Evolutionary conservation across 2,797 vertebrate genomes (phyloP), one percentile per base, ranked within the genome.

Genomic region (Aplochiton taeniatus): DNA sequence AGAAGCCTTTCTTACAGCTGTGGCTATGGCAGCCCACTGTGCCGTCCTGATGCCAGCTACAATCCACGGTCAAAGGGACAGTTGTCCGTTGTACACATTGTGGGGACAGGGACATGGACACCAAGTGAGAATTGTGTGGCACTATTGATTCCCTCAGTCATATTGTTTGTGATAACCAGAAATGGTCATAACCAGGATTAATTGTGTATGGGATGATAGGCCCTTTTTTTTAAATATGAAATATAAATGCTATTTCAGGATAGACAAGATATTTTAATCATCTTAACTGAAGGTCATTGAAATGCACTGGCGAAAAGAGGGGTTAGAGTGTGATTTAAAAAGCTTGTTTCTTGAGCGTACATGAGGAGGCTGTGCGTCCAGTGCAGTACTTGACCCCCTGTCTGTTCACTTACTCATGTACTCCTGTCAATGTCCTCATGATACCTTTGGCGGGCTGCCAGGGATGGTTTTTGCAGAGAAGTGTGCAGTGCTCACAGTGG

Each of bases 21-120:
- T 98, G 94, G 85, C 97, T 98, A 74, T 95, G 89, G 14, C 87
- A 93, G 0, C 97, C 97, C 53, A 94, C 94, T 0, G 97, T 98
- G 94, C 51, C 92, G 93, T 17, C 95, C 93, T 0, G 94, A 94
- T 0, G 87, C 91, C 9, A 93, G 74, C 97, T 96, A 99, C 0
- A 85, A 62, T 0, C 71, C 81, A 58, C 90, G 75, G 78, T 95
- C 93, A 75, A 98, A 96, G 74, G 94, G 96, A 69, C 96, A 98
- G 73, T 93, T 87, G 67, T 92, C 88, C 91, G 0, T 96, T 95
- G 70, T 97, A 98, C 78, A 98, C 0, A 93, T 97, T 98, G 85
- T 13, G 58, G 55, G 65, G 2, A 55, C 56, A 68, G 1, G 49
- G 42, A 77, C n/a, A 78, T 1, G 12, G 13, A 66, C 11, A 64